Base-by-base conservation (phyloP, 2,888 invertebrate genomes). In the Coronaproctus castanopsis region DNA sequence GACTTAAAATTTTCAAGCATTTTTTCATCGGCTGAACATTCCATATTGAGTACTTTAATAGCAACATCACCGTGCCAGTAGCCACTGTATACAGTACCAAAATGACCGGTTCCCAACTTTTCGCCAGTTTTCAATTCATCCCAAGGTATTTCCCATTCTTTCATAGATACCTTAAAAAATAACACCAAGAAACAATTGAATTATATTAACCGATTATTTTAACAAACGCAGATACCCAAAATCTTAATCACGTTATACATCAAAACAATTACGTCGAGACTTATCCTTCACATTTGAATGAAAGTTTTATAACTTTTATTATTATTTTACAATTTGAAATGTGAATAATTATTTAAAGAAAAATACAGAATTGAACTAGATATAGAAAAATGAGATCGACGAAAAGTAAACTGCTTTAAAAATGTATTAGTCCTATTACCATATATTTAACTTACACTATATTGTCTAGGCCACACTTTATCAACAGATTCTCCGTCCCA, bases 31-130 rank as follows among this genome's bases (percentile, higher is more conserved):
- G 87, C 84, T 64, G 90, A 78, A 70, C 88, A 84, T 71, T 88
- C 87, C 79, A 93, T 91, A 73, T 92, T 88, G 64, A 97, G 77
- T 68, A 93, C 79, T 75, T 97, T 97, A 65, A 97, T 89, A 21
- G 97, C 97, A 23, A 97, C 95, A 71, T 93, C 91, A 36, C 96
- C 96, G 74, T 97, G 95, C 96, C 96, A 97, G 68, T 87, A 82
- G 62, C 95, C 97, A 65, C 90, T 82, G 74, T 86, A 89, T 58
- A 96, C 96, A 2, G 87, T 90, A 58, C 95, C 93, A 76, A 96
- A 95, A 62, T 93, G 80, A 0, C 96, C 96, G 23, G 81, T 83
- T 52, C 96, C 95, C 65, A 96, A 87, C 68, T 82, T 78, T 64
- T 93, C 92, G 64, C 83, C 83, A 69, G 93, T 78, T 67, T 82